Evolutionary conservation across 2,113 vertebrate genomes (phyloP).

Genomic region (Sialia sialis): DNA sequence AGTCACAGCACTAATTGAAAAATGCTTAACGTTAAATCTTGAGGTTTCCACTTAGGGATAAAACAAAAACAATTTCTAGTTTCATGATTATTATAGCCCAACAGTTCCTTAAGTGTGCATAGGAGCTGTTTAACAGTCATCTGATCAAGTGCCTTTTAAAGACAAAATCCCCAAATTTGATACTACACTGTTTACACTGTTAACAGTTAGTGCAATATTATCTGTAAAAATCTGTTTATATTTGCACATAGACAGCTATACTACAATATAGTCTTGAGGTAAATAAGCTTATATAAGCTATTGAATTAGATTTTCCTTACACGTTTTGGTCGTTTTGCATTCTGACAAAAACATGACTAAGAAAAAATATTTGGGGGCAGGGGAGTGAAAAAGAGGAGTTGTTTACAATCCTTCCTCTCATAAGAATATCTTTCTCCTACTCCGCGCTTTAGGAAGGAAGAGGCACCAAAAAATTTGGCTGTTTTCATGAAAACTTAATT

Average conservation of each 20-base stretch:
- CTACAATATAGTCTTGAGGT: background rate
- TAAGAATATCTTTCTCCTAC: background rate
- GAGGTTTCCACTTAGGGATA: background rate
- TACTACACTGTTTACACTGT: background rate
- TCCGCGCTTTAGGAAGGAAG: background rate
- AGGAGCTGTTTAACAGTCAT: background rate
- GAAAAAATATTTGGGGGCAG: background rate
- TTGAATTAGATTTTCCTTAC: background rate
- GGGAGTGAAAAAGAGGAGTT: fast-evolving
- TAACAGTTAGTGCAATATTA: background rate
- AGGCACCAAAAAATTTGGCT: background rate
- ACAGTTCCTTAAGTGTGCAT: background rate
- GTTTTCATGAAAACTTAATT: background rate
- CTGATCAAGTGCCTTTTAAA: background rate
- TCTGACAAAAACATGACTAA: background rate
- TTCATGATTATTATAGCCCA: background rate
- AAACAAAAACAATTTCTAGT: background rate
- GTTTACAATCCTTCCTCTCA: background rate
- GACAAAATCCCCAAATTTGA: background rate
- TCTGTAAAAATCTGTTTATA: background rate
- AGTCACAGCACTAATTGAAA: background rate
- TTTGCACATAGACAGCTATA: background rate
- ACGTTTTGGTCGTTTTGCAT: background rate
- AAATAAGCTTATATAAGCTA: background rate
- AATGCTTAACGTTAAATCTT: background rate